Base-by-base conservation (phyloP, 2,888 invertebrate genomes). In the Oxytorus armatus region DNA sequence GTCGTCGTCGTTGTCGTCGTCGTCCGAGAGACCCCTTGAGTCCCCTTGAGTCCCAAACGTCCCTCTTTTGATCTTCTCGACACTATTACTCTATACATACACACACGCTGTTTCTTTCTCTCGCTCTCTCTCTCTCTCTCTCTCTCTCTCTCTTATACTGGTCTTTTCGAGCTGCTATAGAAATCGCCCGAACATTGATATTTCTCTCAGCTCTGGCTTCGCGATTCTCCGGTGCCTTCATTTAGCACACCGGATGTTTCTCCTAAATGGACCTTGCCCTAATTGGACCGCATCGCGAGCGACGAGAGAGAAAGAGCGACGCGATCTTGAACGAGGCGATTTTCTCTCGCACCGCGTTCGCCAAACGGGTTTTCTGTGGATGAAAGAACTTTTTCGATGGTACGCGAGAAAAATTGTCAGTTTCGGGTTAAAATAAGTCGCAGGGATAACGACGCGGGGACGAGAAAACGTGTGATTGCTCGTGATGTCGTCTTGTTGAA, bases 231-330 rank as follows among this genome's bases (percentile, higher is more conserved):
- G 66, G 77, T 59, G 72, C 29, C 77, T 53, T 70, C 82, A 81
- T 84, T 84, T 84, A 82, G 83, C 84, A 74, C 79, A 83, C 83
- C 83, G 84, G 84, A 85, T 84, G 84, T 85, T 80, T 84, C 82
- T 77, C 78, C 77, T 85, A 84, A 84, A 85, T 83, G 82, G 83
- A 82, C 77, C 80, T 79, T 79, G 79, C 82, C 81, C 84, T 85
- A 84, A 83, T 85, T 85, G 84, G 81, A 81, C 81, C 77, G 79
- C 78, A 78, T 84, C 82, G 82, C 77, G 42, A 18, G 55, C 16
- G 69, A 44, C n/a, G 14, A 21, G 33, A 18, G n/a, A 44, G 44
- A 42, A 11, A 18, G 21, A 16, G 39, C 10, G 14, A 18, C 33
- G 8, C 51, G 21, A 80, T 77, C 78, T 77, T 81, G 74, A 73